phyloP scores from a whole-genome alignment of 2,888 invertebrate species.

The Pomacea canaliculata region DNA sequence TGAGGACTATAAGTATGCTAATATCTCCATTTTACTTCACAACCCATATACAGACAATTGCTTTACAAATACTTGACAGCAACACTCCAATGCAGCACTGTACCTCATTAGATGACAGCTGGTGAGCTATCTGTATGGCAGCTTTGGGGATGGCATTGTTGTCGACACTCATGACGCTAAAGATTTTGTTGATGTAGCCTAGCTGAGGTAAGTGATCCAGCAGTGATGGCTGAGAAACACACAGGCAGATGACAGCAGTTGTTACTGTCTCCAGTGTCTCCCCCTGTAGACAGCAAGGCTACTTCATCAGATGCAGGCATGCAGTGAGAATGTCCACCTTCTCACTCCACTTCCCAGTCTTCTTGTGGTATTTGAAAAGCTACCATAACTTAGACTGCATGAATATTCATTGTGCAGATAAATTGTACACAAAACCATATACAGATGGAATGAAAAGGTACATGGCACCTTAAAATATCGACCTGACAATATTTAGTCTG shows the following conservation, averaged over 20 bases:
- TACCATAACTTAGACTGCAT: too few relatives aligned
- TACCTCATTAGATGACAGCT: slow-evolving; percentile 87
- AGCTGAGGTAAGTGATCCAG: slow-evolving; percentile 77
- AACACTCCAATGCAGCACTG: slow-evolving; percentile 20
- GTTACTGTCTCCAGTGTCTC: slow-evolving; percentile 75
- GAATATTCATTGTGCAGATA: too few relatives aligned
- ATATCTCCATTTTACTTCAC: too few relatives aligned
- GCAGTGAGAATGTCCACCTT: neutral
- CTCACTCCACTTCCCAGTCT: neutral
- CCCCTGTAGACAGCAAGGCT: slow-evolving; percentile 46
- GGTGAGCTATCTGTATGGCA: slow-evolving; percentile 87
- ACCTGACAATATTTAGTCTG: too few relatives aligned
- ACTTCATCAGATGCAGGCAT: neutral
- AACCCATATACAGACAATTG: too few relatives aligned
- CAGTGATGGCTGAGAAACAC: slow-evolving; percentile 88
- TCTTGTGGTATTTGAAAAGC: too few relatives aligned
- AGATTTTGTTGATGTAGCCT: slow-evolving; percentile 72
- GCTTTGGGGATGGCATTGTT: slow-evolving; percentile 79
- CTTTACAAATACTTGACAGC: too few relatives aligned
- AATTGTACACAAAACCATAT: too few relatives aligned
- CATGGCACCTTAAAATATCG: too few relatives aligned
- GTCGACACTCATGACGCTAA: slow-evolving; percentile 75
- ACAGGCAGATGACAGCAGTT: slow-evolving; percentile 84
- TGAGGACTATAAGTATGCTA: too few relatives aligned
- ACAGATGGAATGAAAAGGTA: too few relatives aligned